Evolutionary conservation across 30 jellyfish, hydroid and myxozoan species (phyloP), one percentile per base, ranked within the genome.

Genomic region (Aurelia sp.): DNA sequence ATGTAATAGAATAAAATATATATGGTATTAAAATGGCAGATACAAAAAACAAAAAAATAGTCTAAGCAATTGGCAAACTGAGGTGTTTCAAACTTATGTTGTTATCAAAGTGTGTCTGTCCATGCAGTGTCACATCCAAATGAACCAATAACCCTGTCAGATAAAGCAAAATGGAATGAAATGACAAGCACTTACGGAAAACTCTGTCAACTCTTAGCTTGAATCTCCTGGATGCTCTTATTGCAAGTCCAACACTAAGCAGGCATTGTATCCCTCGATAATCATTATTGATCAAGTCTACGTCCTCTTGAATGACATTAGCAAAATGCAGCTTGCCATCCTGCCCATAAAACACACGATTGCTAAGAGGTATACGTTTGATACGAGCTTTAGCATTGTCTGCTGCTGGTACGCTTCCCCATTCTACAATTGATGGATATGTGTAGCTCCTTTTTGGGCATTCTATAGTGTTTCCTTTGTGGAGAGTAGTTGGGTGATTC

Each of bases 211-310:
- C 44, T 24, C 92, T 21, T 27, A 82, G 30, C 59, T 74, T 69
- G 61, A 69, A 82, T 48, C 82, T 55, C 72, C 73, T 82, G 20
- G 92, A 82, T 4, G 92, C 92, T 58, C 92, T 69, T 35, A 73
- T 82, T 8, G 80, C 80, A 53, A 24, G 38, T 7, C 86, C 85
- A 71, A 71, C 85, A 71, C 86, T 62, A 33, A 82, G 75, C 86
- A 82, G 27, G 62, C 92, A 82, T 63, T 82, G 92, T n/a, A 82
- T 58, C 22, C 92, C 92, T 17, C 92, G 92, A 59, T 82, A 82
- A 59, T 82, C 92, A 58, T 82, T 33, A 57, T 82, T 82, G 19
- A 82, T 70, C 57, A 82, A 59, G 15, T 22, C 81, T 30, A 85
- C n/a, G 59, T 85, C 94, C 50, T 27, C 84, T 10, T 70, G 88